Evolutionary conservation across 30 jellyfish, hydroid and myxozoan species (phyloP), one percentile per base, ranked within the genome.

Genomic region (Chrysaora quinquecirrha): DNA sequence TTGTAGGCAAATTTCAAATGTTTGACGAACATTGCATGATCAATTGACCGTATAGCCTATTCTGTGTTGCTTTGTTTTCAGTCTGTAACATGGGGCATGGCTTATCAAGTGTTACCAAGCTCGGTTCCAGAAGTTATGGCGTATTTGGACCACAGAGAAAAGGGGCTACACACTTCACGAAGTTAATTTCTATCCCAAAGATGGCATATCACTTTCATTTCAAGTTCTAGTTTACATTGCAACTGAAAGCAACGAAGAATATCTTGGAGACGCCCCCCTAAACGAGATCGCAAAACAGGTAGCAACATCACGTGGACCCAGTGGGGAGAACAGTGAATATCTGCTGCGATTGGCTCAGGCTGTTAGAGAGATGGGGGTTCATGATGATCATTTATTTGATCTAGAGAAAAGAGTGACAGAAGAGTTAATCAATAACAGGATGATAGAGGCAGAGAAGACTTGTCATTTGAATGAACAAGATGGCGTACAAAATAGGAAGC

Each of bases 311-410:
- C 60, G 62, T 7, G 99, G 99, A 33, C 96, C 96, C 9, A 88
- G 99, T 77, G 99, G 99, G 14, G 63, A 80, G 48, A 94, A 94
- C 85, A 85, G 90, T 52, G 99, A 94, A 35, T 94, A 94, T 70
- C 61, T 94, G 50, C 67, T 61, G 46, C 58, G 60, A 6, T 64
- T 94, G 71, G 96, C 95, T 27, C 52, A 76, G 49, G 90, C 95
- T 1, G 84, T 94, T 27, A 47, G 91, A 29, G 83, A 78, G 68
- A 46, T 88, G 82, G 81, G 76, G n/a, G 83, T 82, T 10, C 48
- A 25, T n/a, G 97, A 88, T 50, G 90, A 80, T 27, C 97, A 88
- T 49, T 33, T 87, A 18, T 87, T 87, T 71, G 87, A 77, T 19
- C 71, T 87, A 11, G 96, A 87, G 66, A 46, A 29, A 18, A 29